Evolutionary conservation across 2,888 invertebrate species (phyloP), one percentile per base, ranked within the genome.

Genomic region (Tipula lateralis): DNA sequence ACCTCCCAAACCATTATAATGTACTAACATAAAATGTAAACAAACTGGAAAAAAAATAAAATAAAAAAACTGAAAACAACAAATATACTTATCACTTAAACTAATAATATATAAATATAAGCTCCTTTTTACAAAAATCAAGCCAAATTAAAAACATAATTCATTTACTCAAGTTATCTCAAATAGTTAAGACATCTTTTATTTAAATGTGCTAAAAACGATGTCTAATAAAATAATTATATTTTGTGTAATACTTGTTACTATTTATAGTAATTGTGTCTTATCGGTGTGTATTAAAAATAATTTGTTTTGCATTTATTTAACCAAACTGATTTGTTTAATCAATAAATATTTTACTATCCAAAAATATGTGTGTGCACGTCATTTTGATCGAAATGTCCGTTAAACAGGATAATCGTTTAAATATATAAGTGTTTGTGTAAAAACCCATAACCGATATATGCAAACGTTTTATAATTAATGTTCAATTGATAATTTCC

Each of bases 151-250:
- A 24, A 66, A 66, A 66, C 24, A 66, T 66, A 66, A 66, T 66
- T 66, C 66, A 66, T 66, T 66, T 66, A 66, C 66, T 24, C 66
- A 66, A 66, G 66, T 66, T 66, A 66, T 66, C 66, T 66, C 66
- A 66, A 24, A 66, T 66, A 19, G 66, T 66, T 24, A 66, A 66
- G 66, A 66, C 66, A 66, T 66, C 66, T 24, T 66, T 66, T 39
- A 16, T 50, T 16, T 50, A 50, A 66, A 66, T 66, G 66, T 66
- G 66, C 66, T 66, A 66, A 24, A n/a, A 19, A 66, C 24, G 9
- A 66, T 66, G 66, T 66, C 24, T 24, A 66, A 66, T 19, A 66
- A 66, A 24, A 66, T 66, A 66, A 19, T 66, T 24, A 19, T 24
- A 66, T 66, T 66, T 24, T 19, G 66, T 66, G 4, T 66, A 66